These are phyloP conservation scores for Cryptotis parvus DNA, from an alignment of 2,113 vertebrate genomes.

Conservation along the genomic window DNA sequence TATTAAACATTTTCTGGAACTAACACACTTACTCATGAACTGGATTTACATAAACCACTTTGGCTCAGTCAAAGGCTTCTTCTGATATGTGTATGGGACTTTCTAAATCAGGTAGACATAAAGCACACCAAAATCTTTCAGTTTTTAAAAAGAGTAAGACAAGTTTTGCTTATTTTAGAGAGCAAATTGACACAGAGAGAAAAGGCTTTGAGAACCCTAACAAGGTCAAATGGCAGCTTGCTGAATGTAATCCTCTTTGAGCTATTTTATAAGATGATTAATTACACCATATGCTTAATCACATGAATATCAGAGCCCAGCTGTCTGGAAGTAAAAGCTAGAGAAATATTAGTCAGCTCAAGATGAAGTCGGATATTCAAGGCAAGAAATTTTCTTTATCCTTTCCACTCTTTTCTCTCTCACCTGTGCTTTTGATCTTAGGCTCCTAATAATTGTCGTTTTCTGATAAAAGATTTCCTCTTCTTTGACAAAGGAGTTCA, in stretches of 20 bases:
- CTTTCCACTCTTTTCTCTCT: neutral
- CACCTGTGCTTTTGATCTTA: conserved; percentile 21
- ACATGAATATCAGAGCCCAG: conserved; percentile 48
- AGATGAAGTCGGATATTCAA: conserved; percentile 39
- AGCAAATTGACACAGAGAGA: neutral
- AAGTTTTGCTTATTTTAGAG: neutral
- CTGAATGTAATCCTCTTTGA: conserved; percentile 38
- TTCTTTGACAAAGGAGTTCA: conserved; percentile 33
- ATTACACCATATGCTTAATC: conserved; percentile 68
- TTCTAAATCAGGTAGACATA: neutral
- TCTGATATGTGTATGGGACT: neutral
- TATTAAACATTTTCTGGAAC: conserved; percentile 4
- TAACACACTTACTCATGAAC: neutral
- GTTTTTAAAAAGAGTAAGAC: neutral
- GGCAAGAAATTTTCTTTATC: neutral
- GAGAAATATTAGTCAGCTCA: conserved; percentile 38
- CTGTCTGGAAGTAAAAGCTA: conserved; percentile 58
- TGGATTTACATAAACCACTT: neutral
- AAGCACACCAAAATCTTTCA: neutral
- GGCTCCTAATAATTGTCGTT: conserved; percentile 6
- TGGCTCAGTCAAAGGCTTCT: conserved; percentile 1
- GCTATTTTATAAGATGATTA: conserved; percentile 75
- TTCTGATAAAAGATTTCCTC: neutral
- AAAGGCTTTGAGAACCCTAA: neutral
- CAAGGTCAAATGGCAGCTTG: conserved; percentile 1